Conservation (phyloP, 2,113 vertebrate species). For the Hepsetus odoe region DNA sequence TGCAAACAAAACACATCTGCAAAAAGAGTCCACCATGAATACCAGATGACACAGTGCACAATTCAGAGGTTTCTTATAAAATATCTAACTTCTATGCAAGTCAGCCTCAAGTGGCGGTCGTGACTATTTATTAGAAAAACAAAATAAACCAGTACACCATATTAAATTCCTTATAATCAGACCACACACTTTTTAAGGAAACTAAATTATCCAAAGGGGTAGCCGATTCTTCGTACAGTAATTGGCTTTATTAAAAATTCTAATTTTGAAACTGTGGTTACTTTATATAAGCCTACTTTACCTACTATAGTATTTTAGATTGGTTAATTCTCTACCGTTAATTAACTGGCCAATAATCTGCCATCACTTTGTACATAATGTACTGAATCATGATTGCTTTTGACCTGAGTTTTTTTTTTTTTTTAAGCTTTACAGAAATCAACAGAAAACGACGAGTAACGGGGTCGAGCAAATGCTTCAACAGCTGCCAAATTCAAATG, state of each 20-base stretch:
- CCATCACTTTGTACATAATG: neutral
- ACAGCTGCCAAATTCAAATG: conserved; percentile 1
- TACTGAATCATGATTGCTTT: neutral
- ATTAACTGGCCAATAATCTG: neutral
- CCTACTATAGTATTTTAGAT: neutral
- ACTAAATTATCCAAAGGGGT: no score
- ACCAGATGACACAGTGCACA: neutral
- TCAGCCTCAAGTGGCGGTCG: neutral
- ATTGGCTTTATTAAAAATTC: no score
- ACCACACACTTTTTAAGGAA: neutral
- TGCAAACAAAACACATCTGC: conserved; percentile 13
- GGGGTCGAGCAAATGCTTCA: neutral
- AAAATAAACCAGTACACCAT: conserved; percentile 2
- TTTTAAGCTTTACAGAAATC: neutral
- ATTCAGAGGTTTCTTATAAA: conserved; percentile 12
- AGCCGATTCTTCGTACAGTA: no score
- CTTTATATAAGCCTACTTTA: neutral
- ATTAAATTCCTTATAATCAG: neutral
- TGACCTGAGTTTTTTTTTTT: conserved; percentile 23
- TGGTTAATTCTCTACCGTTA: neutral
- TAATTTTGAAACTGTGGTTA: neutral
- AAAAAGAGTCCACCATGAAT: neutral
- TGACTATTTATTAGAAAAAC: neutral
- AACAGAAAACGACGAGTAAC: neutral
- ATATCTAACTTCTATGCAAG: conserved; percentile 21